A percentile compares a stretch with the other conserved stretches of the same genome.
Conservation (phyloP, 2,797 vertebrate genomes). For the Neosilurus mollespiculum region DNA sequence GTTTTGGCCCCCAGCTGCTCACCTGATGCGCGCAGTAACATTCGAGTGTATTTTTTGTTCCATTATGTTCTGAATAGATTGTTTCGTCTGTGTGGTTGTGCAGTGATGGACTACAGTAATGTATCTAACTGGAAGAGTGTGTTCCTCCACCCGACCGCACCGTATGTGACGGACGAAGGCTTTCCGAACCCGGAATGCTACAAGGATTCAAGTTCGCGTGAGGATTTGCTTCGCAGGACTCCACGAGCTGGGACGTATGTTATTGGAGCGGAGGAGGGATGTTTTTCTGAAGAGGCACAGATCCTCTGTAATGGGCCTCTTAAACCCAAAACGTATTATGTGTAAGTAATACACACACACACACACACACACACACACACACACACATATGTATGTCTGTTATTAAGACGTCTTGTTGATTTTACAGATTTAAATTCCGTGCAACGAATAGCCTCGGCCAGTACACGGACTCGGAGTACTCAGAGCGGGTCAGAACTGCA, state of each 20-base stretch:
- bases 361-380: not conserved
- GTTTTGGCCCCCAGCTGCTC: too few relatives aligned
- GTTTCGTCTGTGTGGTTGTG: not conserved
- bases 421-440: constrained; percentile 92
- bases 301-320: constrained; percentile 91
- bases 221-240: constrained; percentile 58
- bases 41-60: not conserved
- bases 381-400: not conserved
- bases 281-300: constrained; percentile 76
- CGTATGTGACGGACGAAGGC: constrained; percentile 89
- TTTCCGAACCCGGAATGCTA: constrained; percentile 85
- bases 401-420: constrained; percentile 35
- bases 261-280: constrained; percentile 82
- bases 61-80: not conserved
- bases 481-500: constrained; percentile 86
- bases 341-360: constrained; percentile 75
- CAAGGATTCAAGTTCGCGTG: constrained; percentile 51
- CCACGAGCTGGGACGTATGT: constrained; percentile 76
- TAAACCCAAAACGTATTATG: constrained; percentile 87
- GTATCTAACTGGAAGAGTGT: constrained; percentile 91
- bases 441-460: constrained; percentile 89
- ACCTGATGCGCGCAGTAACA: too few relatives aligned
- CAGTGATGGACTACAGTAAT: constrained; percentile 82
- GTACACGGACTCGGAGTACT: constrained; percentile 92
- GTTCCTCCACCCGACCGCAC: constrained; percentile 80